Conservation (phyloP, 1,140 invertebrate species). For the Nebria ingens region DNA sequence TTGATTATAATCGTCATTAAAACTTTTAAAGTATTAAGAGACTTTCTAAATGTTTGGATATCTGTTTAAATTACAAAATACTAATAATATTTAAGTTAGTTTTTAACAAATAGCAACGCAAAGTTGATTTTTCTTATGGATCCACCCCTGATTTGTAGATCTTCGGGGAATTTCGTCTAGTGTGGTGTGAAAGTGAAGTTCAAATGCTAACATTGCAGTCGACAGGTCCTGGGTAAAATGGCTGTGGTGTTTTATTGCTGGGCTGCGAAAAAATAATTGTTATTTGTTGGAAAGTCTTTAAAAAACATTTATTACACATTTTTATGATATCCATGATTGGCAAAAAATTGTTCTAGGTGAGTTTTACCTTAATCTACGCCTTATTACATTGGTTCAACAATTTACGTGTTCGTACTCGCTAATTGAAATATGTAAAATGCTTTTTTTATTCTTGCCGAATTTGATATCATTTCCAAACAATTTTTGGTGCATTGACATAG, state of each 20-base stretch:
- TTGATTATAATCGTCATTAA: too few relatives aligned
- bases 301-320: background rate
- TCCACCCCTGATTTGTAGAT: too few relatives aligned
- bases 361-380: background rate
- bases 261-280: slow-evolving; percentile 2
- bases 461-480: too few relatives aligned
- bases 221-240: slow-evolving; percentile 1
- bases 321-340: background rate
- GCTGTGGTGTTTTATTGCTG: background rate
- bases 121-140: too few relatives aligned
- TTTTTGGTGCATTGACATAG: too few relatives aligned
- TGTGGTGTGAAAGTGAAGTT: background rate
- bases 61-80: too few relatives aligned
- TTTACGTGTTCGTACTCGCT: background rate
- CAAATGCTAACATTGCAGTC: too few relatives aligned
- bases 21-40: too few relatives aligned
- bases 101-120: too few relatives aligned
- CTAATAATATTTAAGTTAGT: too few relatives aligned
- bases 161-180: background rate
- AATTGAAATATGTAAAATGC: background rate
- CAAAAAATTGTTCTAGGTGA: slow-evolving; percentile 2
- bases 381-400: background rate
- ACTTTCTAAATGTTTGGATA: too few relatives aligned
- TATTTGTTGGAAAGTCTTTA: background rate
- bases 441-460: background rate